Evolutionary conservation across 2,113 vertebrate species (phyloP).

Genomic region (Montifringilla adamsi): DNA sequence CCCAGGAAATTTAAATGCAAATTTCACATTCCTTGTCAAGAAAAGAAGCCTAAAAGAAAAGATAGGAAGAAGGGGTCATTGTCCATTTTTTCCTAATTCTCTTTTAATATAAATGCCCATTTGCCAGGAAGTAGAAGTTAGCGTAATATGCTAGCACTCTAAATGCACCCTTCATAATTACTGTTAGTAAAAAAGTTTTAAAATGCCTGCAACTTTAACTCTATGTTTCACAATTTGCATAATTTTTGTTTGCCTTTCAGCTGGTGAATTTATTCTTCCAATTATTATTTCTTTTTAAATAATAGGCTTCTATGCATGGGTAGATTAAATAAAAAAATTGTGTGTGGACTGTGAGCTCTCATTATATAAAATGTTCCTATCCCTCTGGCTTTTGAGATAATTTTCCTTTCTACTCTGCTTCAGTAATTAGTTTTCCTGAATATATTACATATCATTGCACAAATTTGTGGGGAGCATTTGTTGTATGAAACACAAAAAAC

Average conservation of each 20-base stretch:
- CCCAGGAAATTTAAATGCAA: constrained; percentile 3
- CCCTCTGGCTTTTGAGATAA: constrained; percentile 32
- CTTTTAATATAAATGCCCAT: neutral
- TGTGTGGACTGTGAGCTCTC: neutral
- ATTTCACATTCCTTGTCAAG: neutral
- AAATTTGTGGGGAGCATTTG: neutral
- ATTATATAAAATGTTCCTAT: neutral
- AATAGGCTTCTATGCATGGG: neutral
- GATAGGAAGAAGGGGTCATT: neutral
- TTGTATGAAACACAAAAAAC: neutral
- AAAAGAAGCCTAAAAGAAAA: neutral
- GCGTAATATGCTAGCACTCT: neutral
- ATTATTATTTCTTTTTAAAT: neutral
- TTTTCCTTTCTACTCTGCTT: neutral
- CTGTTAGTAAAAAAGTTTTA: neutral
- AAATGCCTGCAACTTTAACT: neutral
- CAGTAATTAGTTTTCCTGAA: constrained; percentile 48
- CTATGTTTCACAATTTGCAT: neutral
- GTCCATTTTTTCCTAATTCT: neutral
- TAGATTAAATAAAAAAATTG: constrained; percentile 16
- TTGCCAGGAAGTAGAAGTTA: neutral
- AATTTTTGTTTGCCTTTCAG: neutral
- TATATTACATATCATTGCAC: neutral
- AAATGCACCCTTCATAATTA: neutral
- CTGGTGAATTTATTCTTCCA: neutral